phyloP scores from a whole-genome alignment of 2,113 vertebrate species.

The Hypocryptadius cinnamomeus region DNA sequence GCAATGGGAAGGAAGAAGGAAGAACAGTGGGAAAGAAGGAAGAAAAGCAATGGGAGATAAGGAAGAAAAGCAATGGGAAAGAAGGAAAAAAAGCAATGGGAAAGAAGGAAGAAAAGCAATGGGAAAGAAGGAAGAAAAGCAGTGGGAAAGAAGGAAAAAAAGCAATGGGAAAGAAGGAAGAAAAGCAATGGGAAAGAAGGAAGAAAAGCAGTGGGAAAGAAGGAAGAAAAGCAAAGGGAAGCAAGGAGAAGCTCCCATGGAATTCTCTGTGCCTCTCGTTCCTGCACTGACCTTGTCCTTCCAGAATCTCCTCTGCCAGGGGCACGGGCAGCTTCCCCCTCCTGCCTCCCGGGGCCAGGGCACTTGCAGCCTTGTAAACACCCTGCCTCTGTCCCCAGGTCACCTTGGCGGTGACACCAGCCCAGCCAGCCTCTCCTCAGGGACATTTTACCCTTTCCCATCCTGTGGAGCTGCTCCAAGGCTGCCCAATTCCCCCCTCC shows the following conservation, averaged over 20 bases:
- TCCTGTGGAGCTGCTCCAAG: not conserved
- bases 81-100: too few species aligned
- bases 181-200: not conserved
- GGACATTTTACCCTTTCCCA: not conserved
- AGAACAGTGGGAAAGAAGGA: too few species aligned
- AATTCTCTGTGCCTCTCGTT: not conserved
- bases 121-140: not conserved
- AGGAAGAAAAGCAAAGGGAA: too few species aligned
- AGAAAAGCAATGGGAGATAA: too few species aligned
- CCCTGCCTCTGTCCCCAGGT: not conserved
- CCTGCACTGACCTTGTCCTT: not conserved
- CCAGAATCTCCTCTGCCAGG: not conserved
- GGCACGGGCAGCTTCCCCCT: not conserved
- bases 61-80: rapidly evolving
- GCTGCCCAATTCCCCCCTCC: not conserved
- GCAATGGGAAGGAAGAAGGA: not conserved
- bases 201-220: not conserved
- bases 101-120: not conserved
- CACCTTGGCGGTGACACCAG: not conserved
- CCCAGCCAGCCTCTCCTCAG: not conserved
- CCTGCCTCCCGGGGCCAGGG: too few species aligned
- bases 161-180: too few species aligned
- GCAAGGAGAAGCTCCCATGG: too few species aligned
- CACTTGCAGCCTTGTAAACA: not conserved
- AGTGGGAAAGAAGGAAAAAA: too few species aligned